Percentiles rank a stretch among this genome's conserved stretches.
Conservation (phyloP, 2,888 invertebrate genomes). For the Drosophila greeni region DNA sequence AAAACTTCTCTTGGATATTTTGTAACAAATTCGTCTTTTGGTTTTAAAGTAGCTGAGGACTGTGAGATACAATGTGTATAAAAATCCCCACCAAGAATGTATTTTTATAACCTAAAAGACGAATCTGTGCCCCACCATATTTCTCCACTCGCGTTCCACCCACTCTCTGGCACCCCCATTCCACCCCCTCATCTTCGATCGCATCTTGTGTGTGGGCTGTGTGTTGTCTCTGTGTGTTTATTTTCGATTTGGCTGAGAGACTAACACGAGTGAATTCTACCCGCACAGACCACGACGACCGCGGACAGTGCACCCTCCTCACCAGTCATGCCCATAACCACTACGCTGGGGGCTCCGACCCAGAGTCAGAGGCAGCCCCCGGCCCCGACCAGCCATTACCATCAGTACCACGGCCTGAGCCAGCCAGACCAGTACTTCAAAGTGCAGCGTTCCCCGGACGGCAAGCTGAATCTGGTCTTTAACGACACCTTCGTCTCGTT, state of each 20-base stretch:
- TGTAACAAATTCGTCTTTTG: slow-evolving; percentile 1
- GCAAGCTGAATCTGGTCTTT: slow-evolving; percentile 77
- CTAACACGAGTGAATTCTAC: slow-evolving; percentile 56
- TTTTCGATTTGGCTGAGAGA: slow-evolving; percentile 39
- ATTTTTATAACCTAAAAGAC: neutral
- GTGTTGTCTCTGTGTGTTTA: slow-evolving; percentile 35
- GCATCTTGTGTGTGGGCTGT: slow-evolving; percentile 42
- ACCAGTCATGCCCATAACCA: slow-evolving; percentile 59
- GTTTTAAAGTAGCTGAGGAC: no score
- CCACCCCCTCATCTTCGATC: slow-evolving; percentile 17
- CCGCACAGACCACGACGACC: slow-evolving; percentile 62
- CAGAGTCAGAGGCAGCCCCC: slow-evolving; percentile 20
- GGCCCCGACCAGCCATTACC: slow-evolving; percentile 52
- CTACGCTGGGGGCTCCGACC: slow-evolving; percentile 44
- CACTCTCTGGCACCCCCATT: slow-evolving; percentile 18
- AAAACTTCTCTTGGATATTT: neutral
- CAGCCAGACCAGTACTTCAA: slow-evolving; percentile 73
- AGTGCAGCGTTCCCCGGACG: slow-evolving; percentile 77
- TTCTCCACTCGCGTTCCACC: neutral
- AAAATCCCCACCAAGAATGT: neutral
- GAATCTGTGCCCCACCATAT: slow-evolving; percentile 9
- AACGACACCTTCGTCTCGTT: slow-evolving; percentile 74
- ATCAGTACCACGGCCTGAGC: slow-evolving; percentile 63
- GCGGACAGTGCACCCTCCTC: slow-evolving; percentile 57
- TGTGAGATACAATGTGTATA: no score